Conservation (phyloP, 2,797 vertebrate genomes). For the Halcyon badia region DNA sequence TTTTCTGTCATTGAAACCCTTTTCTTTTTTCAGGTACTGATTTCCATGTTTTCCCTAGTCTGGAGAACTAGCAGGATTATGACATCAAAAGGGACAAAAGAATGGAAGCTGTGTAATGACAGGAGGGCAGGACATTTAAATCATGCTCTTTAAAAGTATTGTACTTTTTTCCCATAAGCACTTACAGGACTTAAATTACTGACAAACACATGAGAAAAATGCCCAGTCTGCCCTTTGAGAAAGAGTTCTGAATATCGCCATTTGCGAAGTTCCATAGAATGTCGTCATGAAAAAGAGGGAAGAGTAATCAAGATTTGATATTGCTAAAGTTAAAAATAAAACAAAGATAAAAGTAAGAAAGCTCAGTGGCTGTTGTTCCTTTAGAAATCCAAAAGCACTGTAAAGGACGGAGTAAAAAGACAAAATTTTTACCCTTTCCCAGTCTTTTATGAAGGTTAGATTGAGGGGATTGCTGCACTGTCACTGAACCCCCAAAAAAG, state of each 20-base stretch:
- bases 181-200: conserved; percentile 10
- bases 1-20: neutral
- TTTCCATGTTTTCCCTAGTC: neutral
- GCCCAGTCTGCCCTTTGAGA: neutral
- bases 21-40: conserved; percentile 20
- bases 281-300: neutral
- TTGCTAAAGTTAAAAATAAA: conserved; percentile 27
- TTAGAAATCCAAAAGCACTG: neutral
- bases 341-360: neutral
- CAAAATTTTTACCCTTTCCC: neutral
- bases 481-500: neutral
- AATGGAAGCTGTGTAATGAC: neutral
- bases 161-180: neutral
- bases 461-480: neutral
- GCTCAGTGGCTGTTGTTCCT: neutral
- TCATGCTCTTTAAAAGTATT: neutral
- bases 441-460: neutral
- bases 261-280: conserved; percentile 22
- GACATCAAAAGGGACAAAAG: conserved; percentile 9
- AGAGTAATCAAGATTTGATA: neutral
- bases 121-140: neutral
- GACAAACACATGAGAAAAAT: conserved; percentile 16
- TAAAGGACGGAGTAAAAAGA: neutral
- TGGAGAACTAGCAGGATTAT: neutral
- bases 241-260: neutral